Evolutionary conservation across 2,888 invertebrate genomes (phyloP).

Genomic region (Latheticus oryzae): DNA sequence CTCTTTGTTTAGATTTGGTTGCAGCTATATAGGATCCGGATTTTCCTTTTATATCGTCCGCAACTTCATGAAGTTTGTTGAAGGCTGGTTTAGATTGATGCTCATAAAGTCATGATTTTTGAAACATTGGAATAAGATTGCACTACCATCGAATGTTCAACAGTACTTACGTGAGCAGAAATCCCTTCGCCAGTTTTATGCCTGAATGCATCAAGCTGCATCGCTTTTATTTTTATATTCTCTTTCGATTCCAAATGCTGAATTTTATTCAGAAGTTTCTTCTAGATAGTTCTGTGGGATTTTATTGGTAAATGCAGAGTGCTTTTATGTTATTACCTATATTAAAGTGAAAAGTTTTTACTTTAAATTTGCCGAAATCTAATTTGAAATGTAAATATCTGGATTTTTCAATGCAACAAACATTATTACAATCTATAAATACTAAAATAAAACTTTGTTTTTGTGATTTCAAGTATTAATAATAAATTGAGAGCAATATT

Average conservation of each 20-base stretch:
- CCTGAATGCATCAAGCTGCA: slow-evolving; percentile 22
- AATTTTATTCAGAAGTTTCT: slow-evolving; percentile 3
- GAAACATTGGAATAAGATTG: slow-evolving; percentile 9
- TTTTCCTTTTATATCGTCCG: slow-evolving; percentile 22
- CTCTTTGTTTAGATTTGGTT: slow-evolving; percentile 12
- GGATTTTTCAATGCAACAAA: too few relatives aligned
- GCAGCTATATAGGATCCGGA: slow-evolving; percentile 15
- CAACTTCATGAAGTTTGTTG: slow-evolving; percentile 15
- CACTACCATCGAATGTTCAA: slow-evolving; percentile 11
- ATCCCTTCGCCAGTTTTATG: slow-evolving; percentile 21
- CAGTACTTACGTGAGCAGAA: slow-evolving; percentile 28
- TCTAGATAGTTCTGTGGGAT: too few relatives aligned
- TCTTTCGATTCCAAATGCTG: slow-evolving; percentile 7
- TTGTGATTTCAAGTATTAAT: too few relatives aligned
- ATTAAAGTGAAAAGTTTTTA: too few relatives aligned
- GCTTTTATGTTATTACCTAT: too few relatives aligned
- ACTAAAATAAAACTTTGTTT: too few relatives aligned
- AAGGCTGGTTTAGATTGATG: slow-evolving; percentile 19
- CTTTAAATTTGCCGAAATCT: too few relatives aligned
- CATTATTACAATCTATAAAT: too few relatives aligned
- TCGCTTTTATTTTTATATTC: slow-evolving; percentile 17
- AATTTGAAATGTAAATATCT: too few relatives aligned
- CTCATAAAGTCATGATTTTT: slow-evolving; percentile 28
- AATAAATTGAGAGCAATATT: too few relatives aligned
- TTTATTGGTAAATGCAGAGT: too few relatives aligned